These are phyloP conservation scores for Oncorhynchus keta DNA, from an alignment of 2,113 vertebrate species.

Conservation along the genomic window DNA sequence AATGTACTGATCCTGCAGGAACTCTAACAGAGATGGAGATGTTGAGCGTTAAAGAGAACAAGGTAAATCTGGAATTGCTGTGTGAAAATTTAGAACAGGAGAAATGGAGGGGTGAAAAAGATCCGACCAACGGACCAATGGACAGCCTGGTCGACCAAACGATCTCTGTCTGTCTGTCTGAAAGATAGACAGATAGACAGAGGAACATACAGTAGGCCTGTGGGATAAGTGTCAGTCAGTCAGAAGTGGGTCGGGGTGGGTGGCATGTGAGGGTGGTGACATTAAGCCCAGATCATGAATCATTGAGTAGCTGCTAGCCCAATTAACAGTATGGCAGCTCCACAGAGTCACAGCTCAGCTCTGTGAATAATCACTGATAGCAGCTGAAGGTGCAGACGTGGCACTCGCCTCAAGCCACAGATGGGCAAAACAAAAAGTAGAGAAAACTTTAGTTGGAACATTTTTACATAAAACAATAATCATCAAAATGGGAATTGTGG, in stretches of 20 bases:
- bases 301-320: conserved; percentile 30
- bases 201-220: too few relatives aligned
- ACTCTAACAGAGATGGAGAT: conserved; percentile 29
- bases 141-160: conserved; percentile 20
- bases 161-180: neutral
- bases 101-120: neutral
- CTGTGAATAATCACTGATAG: conserved; percentile 22
- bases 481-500: too few relatives aligned
- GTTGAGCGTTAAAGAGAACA: neutral
- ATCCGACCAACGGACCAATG: neutral
- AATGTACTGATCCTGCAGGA: conserved; percentile 47
- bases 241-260: neutral
- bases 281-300: conserved; percentile 32
- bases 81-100: neutral
- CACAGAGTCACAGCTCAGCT: too few relatives aligned
- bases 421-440: neutral
- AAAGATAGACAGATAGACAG: too few relatives aligned
- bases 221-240: neutral
- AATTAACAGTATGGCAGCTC: conserved; percentile 24
- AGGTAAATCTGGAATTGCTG: neutral
- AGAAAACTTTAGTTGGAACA: too few relatives aligned
- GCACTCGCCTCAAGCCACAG: neutral
- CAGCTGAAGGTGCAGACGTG: neutral
- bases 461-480: too few relatives aligned
- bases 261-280: conserved; percentile 16